Conservation (phyloP, 2,797 vertebrate species). For the Peromyscus melanophrys region DNA sequence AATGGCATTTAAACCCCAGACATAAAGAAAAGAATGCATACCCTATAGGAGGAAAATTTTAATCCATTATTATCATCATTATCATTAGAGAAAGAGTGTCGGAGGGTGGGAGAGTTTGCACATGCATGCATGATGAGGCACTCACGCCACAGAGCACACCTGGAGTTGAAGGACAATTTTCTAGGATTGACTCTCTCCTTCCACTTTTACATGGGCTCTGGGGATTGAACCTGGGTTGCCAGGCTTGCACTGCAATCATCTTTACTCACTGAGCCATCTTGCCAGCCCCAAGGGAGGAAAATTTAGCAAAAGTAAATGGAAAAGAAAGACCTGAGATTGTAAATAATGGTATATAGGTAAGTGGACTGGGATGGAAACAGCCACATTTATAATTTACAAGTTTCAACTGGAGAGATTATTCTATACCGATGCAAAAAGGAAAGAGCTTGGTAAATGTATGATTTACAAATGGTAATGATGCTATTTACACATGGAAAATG, state of each 20-base stretch:
- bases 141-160: not conserved
- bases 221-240: not conserved
- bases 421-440: not conserved
- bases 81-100: not conserved
- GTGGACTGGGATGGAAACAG: not conserved
- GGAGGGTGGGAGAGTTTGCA: not conserved
- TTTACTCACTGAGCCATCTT: not conserved
- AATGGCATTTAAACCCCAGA: constrained; percentile 52
- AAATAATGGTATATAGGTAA: not conserved
- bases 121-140: not conserved
- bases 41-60: not conserved
- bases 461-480: not conserved
- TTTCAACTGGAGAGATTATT: not conserved
- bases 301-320: not conserved
- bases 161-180: not conserved
- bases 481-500: not conserved
- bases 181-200: not conserved
- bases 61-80: not conserved
- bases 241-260: not conserved
- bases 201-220: not conserved
- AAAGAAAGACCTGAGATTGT: constrained; percentile 16
- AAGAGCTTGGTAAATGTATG: not conserved
- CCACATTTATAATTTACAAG: not conserved
- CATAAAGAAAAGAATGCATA: constrained; percentile 8
- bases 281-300: not conserved